These are phyloP conservation scores for Drosophila ananassae DNA, from an alignment of 1,140 invertebrate species.

Conservation along the genomic window DNA sequence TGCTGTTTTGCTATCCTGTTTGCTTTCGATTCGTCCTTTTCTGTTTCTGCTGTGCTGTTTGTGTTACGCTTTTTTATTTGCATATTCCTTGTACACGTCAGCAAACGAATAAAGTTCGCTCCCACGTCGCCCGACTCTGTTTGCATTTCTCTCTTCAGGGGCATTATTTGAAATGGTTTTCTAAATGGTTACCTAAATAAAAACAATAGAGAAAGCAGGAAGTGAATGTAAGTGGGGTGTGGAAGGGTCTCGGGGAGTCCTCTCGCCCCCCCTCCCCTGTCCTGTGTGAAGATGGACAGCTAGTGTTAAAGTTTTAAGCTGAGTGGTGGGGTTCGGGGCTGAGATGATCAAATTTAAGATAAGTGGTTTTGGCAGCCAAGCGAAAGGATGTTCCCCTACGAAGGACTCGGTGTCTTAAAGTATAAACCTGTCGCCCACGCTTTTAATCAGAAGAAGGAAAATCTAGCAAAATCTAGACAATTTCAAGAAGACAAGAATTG, in stretches of 20 bases:
- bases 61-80: constrained; percentile 46
- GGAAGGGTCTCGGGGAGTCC: constrained; percentile 4
- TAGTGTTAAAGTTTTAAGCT: constrained; percentile 9
- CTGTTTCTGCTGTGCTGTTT: constrained; percentile 21
- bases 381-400: constrained; percentile 28
- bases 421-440: constrained; percentile 21
- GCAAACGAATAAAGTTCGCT: constrained; percentile 37
- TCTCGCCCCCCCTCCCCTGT: not conserved
- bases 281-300: constrained; percentile 53
- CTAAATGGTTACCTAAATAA: constrained; percentile 55
- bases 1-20: constrained; percentile 40
- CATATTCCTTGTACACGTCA: constrained; percentile 26
- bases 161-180: constrained; percentile 70
- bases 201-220: constrained; percentile 13
- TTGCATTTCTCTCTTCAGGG: constrained; percentile 53
- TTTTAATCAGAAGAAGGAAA: not conserved
- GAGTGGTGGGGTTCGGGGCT: not conserved
- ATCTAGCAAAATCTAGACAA: constrained; percentile 10
- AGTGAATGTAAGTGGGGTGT: constrained; percentile 3
- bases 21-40: constrained; percentile 19
- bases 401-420: constrained; percentile 16
- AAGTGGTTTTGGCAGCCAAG: constrained; percentile 43
- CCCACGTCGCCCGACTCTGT: constrained; percentile 8
- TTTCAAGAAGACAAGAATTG: constrained; percentile 44
- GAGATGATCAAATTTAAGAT: constrained; percentile 48